Evolutionary conservation across 2,888 invertebrate species (phyloP).

Genomic region (Cheilosia soror): DNA sequence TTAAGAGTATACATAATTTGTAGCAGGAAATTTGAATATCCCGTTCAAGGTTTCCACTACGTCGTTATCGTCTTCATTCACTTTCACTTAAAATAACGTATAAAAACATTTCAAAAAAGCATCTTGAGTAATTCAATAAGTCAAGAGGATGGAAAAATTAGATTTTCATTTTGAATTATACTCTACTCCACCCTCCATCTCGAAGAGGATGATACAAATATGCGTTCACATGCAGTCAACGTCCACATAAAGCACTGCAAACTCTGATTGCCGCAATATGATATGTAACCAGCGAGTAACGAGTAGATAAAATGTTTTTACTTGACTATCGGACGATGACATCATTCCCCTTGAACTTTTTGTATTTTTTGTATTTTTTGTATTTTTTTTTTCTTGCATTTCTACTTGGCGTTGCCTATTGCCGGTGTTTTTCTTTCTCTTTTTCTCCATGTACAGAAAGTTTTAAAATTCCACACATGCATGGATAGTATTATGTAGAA

Average conservation of each 20-base stretch:
- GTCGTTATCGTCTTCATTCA: slow-evolving; percentile 24
- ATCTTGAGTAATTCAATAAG: slow-evolving; percentile 60
- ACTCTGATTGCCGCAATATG: slow-evolving; percentile 40
- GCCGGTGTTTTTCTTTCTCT: slow-evolving; percentile 35
- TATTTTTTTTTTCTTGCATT: slow-evolving; percentile 16
- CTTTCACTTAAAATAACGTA: slow-evolving; percentile 18
- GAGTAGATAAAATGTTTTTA: slow-evolving; percentile 31
- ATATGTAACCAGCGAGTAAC: neutral
- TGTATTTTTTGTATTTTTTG: no score
- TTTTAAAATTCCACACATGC: slow-evolving; percentile 7
- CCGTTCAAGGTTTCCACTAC: slow-evolving; percentile 24
- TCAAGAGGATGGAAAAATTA: slow-evolving; percentile 47
- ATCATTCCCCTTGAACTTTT: slow-evolving; percentile 72
- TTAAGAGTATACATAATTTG: neutral
- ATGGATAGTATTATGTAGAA: slow-evolving; percentile 7
- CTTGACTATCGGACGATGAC: slow-evolving; percentile 66
- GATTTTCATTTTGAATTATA: slow-evolving; percentile 18
- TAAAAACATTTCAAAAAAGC: slow-evolving; percentile 13
- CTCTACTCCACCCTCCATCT: neutral
- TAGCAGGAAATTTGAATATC: slow-evolving; percentile 3
- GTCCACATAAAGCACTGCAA: slow-evolving; percentile 34
- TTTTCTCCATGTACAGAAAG: neutral
- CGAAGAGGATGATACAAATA: neutral
- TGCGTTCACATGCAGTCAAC: slow-evolving; percentile 57
- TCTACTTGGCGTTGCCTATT: slow-evolving; percentile 16